Evolutionary conservation across 2,113 vertebrate species (phyloP), one percentile per base, ranked within the genome.

Genomic region (Apistogramma diplotaenia): DNA sequence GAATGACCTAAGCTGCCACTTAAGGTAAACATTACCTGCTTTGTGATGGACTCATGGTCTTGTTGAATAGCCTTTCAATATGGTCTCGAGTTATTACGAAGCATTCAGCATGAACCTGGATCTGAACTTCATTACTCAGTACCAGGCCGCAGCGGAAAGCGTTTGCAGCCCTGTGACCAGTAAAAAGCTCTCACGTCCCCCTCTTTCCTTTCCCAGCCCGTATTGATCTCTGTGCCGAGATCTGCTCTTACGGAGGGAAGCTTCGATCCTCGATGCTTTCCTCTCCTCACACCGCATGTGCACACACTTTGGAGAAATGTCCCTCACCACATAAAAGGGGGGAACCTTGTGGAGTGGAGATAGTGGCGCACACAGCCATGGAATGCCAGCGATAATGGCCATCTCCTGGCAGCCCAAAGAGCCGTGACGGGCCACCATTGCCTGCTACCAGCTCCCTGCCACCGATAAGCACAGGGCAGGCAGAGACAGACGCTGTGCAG

Each of bases 301-400:
- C 84, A 71, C 82, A 86, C 61, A 58, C 79, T 79, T 70, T 49
- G 73, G 61, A 81, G 74, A 85, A 79, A 58, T 60, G 56, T 91
- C 62, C 78, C 83, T 67, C 21, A 54, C 62, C 88, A 53, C 81
- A 87, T 87, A 78, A 89, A 91, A 77, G 82, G 87, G 79, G 82
- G 87, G 83, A 81, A 82, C 75, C 91, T 81, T 90, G 90, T 67
- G 2, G 79, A 84, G 86, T 37, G 86, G 65, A 86, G 91, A 93
- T 92, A 93, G 91, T 9, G 82, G 85, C 54, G 58, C 80, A 88
- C 89, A 82, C 84, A 81, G 89, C 86, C 72, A 40, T 82, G 86
- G 92, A 84, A 88, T 83, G 87, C 56, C 71, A 3, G 57, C 11
- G 89, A 92, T 94, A 94, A 92, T 93, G 92, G 83, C 62, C 78